These are phyloP conservation scores for Paraplagusia blochii DNA, from an alignment of 2,113 vertebrate genomes.

Conservation along the genomic window DNA sequence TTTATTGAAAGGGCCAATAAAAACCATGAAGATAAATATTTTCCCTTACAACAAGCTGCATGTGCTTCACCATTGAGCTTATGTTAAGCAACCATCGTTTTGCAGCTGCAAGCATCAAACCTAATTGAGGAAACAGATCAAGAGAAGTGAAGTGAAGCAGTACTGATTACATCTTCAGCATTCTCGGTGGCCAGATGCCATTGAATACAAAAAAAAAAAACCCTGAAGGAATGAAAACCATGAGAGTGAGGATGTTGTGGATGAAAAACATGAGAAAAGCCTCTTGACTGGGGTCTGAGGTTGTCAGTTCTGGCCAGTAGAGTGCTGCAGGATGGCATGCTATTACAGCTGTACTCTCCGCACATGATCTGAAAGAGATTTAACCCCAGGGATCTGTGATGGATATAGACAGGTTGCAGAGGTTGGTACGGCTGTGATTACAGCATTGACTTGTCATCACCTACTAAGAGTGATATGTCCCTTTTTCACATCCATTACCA, in stretches of 20 bases:
- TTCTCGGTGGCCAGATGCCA: constrained; percentile 39
- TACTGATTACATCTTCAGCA: constrained; percentile 59
- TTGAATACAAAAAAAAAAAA: constrained; percentile 48
- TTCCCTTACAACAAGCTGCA: constrained; percentile 33
- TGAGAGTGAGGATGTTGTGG: constrained; percentile 6
- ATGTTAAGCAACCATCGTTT: constrained; percentile 40
- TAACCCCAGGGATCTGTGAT: constrained; percentile 13
- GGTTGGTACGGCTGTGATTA: constrained; percentile 14
- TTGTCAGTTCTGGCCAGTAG: constrained; percentile 19
- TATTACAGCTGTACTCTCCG: neutral
- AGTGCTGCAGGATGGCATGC: neutral
- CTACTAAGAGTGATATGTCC: constrained; percentile 3
- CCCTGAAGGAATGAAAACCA: constrained; percentile 18
- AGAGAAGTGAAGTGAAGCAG: constrained; percentile 59
- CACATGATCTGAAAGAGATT: constrained; percentile 1
- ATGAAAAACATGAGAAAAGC: constrained; percentile 31
- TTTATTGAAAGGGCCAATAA: constrained; percentile 12
- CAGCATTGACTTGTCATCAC: constrained; percentile 13
- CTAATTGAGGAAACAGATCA: constrained; percentile 54
- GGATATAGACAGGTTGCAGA: constrained; percentile 6
- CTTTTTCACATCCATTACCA: constrained; percentile 4
- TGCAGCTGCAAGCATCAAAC: constrained; percentile 47
- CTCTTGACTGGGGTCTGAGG: constrained; percentile 11
- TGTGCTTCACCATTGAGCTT: constrained; percentile 38
- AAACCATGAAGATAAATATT: constrained; percentile 33